phyloP scores from a whole-genome alignment of 2,113 vertebrate genomes.

The Rissa tridactyla region DNA sequence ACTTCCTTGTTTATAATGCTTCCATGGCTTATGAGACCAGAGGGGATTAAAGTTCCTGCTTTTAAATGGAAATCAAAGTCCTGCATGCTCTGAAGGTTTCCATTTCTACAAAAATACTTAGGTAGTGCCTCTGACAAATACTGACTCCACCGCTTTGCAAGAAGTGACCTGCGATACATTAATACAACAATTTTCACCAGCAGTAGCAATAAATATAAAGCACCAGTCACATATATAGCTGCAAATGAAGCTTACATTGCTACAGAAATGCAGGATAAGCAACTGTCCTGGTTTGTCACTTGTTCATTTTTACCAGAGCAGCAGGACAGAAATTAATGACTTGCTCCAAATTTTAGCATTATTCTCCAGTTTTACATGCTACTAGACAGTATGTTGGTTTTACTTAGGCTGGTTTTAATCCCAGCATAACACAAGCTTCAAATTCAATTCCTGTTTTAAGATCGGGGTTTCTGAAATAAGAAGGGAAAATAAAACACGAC shows the following conservation, averaged over 20 bases:
- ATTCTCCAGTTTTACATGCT: background rate
- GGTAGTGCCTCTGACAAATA: background rate
- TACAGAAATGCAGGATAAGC: background rate
- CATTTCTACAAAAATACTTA: background rate
- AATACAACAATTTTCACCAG: background rate
- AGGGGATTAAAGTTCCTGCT: background rate
- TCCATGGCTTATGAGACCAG: background rate
- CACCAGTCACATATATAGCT: background rate
- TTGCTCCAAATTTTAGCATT: background rate
- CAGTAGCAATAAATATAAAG: background rate
- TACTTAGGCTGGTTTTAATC: background rate
- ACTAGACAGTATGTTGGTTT: background rate
- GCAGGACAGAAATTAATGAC: background rate
- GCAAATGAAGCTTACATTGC: background rate
- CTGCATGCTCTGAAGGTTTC: background rate
- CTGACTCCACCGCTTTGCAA: background rate
- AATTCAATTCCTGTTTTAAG: background rate
- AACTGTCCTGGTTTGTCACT: background rate
- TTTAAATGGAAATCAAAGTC: background rate
- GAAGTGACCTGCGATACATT: background rate
- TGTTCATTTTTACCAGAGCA: background rate
- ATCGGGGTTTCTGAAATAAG: background rate
- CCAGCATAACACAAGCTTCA: background rate
- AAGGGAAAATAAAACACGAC: background rate
- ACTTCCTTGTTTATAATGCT: background rate